Evolutionary conservation across 2,797 vertebrate species (phyloP), one percentile per base, ranked within the genome.

Genomic region (Liparis tanakae): DNA sequence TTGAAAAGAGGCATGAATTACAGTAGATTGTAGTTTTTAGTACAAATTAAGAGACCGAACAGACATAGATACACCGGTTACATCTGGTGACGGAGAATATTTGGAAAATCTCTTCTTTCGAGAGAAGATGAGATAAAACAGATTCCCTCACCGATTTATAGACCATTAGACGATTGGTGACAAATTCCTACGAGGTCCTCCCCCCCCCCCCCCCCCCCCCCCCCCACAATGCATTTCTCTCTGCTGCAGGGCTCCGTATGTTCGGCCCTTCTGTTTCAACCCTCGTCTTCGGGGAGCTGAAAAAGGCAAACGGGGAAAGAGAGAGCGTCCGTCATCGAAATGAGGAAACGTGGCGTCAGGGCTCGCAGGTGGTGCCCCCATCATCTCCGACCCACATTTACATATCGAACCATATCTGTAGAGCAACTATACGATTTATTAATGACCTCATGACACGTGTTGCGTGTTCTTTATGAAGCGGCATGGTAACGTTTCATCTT

Each of bases 211-310:
- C 15, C 3, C 14, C 41, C 41, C 22, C 50, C 18, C 10, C 60
- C 72, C 81, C 85, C 69, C 60, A 78, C 63, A 66, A 82, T 73
- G 60, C 77, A 55, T 25, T 44, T 56, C 50, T 78, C 12, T 63
- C 56, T 48, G 72, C 84, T 70, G 62, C 75, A 44, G 79, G 82
- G 56, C 48, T 62, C 87, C 82, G 57, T 90, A 85, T 83, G 86
- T 53, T 79, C 70, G 2, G 67, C 53, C 83, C 81, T 57, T 83
- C 81, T 84, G 85, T 85, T 76, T 73, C 64, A 7, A 10, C 59
- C 44, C 46, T 59, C 7, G 14, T 10, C 14, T 69, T 56, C 10
- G 50, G 57, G 41, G 54, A 18, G 30, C 2, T 6, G 17, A 65
- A 56, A 1, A 39, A 10, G 36, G 36, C 36, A 8, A 36, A 36